phyloP scores from a whole-genome alignment of 2,797 vertebrate genomes.

The Gila robusta region DNA sequence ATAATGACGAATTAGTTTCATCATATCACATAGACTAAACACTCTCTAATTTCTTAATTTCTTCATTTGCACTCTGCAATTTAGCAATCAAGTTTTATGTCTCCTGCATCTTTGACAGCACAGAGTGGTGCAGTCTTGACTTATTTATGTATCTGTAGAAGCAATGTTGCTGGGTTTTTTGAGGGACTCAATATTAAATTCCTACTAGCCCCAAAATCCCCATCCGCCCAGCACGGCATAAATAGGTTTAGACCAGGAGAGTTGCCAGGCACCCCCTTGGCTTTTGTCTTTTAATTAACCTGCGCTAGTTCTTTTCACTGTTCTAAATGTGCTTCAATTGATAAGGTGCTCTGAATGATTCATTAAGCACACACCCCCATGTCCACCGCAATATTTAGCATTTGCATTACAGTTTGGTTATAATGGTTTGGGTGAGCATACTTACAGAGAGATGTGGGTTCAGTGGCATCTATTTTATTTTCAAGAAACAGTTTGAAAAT shows the following conservation, averaged over 20 bases:
- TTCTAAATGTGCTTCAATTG: constrained; percentile 82
- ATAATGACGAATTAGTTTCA: not conserved
- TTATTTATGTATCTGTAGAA: constrained; percentile 76
- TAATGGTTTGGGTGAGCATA: not conserved
- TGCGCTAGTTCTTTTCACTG: constrained; percentile 77
- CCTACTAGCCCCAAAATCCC: constrained; percentile 74
- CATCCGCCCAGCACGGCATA: constrained; percentile 76
- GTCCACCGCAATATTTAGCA: constrained; percentile 76
- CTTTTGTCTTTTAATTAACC: constrained; percentile 86
- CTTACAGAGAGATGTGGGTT: not conserved
- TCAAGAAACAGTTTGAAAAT: not conserved
- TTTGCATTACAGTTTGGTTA: constrained; percentile 34
- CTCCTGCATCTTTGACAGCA: constrained; percentile 26
- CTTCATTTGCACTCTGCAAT: constrained; percentile 6
- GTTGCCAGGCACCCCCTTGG: constrained; percentile 80
- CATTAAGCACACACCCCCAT: constrained; percentile 80
- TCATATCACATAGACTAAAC: not conserved
- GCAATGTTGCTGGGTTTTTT: constrained; percentile 58
- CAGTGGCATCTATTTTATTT: not conserved
- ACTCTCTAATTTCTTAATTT: constrained; percentile 4
- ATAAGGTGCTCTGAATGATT: constrained; percentile 83
- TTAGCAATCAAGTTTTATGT: constrained; percentile 38
- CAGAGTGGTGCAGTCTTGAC: constrained; percentile 73
- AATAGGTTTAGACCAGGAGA: constrained; percentile 79
- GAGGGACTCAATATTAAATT: constrained; percentile 76